Evolutionary conservation across 1,140 invertebrate species (phyloP), one percentile per base, ranked within the genome.

Genomic region (Hypothenemus hampei): DNA sequence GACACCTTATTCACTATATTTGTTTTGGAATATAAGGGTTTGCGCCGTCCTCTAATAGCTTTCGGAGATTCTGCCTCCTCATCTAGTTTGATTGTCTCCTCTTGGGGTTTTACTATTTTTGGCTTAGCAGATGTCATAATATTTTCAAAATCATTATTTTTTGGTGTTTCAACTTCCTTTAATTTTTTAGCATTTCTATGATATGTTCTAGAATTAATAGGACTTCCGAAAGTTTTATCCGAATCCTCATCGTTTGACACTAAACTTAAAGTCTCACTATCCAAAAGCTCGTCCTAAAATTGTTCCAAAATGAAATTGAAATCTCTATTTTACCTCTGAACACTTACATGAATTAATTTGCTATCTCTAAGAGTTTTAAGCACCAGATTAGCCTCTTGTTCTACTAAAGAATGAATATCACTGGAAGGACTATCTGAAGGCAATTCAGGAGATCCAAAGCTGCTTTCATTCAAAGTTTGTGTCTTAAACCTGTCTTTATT

Each of bases 41-140:
- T 91, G 62, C 88, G 81, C 39, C 85, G 72, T 0, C 89, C 90
- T 41, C 89, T 75, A 21, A 94, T 81, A 1, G 71, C 77, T 71
- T 91, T 92, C 0, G 77, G 75, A 39, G 66, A 65, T 29, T 72
- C 72, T 3, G 62, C 61, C 3, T 73, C 70, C 20, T 65, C 54
- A 16, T 73, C 72, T 59, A 72, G 72, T 19, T 65, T 63, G 4
- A 13, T 71, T 35, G 69, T 55, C 39, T 67, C 58, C 29, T 66
- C 65, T 4, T 57, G 13, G 1, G 80, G 80, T 65, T 84, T 85
- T 0, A 78, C 73, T 43, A 83, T 82, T 61, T 77, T 77, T n/a
- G 78, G 73, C 65, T 79, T 79, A 3, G 66, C 44, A 15, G 65
- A 13, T 66, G 47, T n/a, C n/a, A n/a, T n/a, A n/a, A n/a, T n/a